Percentiles rank a stretch among this genome's conserved stretches.
Conservation (phyloP, 35 echinoderm and acorn worm species). For the Amphiura filiformis region DNA sequence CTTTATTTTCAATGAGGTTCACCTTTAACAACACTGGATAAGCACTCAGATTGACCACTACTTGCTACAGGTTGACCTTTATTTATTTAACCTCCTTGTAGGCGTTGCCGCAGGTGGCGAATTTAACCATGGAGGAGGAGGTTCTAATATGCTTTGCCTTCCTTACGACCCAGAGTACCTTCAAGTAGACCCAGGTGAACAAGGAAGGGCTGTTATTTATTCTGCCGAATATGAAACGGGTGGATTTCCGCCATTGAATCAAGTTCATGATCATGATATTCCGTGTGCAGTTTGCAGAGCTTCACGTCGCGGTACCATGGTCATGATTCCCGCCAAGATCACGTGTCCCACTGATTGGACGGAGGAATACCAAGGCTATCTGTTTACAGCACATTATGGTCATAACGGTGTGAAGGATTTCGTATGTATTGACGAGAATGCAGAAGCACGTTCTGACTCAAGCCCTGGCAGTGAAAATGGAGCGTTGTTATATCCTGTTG, state of each 20-base stretch:
- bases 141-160: too few relatives aligned
- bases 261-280: not conserved
- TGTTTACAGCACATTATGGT: constrained; percentile 23
- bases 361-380: constrained; percentile 45
- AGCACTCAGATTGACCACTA: too few relatives aligned
- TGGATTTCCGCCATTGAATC: not conserved
- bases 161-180: not conserved
- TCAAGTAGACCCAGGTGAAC: not conserved
- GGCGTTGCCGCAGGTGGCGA: too few relatives aligned
- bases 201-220: not conserved
- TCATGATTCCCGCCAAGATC: constrained; percentile 49
- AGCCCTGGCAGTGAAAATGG: not conserved
- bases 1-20: too few relatives aligned
- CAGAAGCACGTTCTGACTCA: not conserved
- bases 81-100: too few relatives aligned
- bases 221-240: not conserved
- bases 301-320: constrained; percentile 14
- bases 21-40: too few relatives aligned
- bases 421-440: constrained; percentile 1
- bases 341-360: constrained; percentile 35
- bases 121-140: too few relatives aligned
- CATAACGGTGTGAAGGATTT: not conserved
- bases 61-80: too few relatives aligned
- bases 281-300: constrained; percentile 50
- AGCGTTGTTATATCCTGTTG: not conserved